These are phyloP conservation scores for Aldabrachelys gigantea DNA, from an alignment of 2,113 vertebrate species.

Conservation along the genomic window DNA sequence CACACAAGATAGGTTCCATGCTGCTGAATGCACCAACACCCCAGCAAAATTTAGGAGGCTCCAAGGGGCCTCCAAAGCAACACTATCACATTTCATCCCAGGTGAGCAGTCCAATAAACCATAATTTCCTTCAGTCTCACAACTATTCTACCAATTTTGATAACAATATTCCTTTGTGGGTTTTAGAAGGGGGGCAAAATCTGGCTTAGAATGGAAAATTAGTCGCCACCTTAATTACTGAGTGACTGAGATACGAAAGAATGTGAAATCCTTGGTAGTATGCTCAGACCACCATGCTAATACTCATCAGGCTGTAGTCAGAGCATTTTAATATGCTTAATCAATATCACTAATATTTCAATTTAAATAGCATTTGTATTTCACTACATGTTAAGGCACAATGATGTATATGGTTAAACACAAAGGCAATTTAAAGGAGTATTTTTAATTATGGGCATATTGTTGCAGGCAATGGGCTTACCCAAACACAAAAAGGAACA, in stretches of 20 bases:
- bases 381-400: background rate
- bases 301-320: background rate
- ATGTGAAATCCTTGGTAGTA: background rate
- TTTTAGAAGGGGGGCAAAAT: background rate
- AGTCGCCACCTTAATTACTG: background rate
- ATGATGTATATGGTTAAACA: background rate
- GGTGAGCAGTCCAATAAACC: background rate
- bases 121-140: background rate
- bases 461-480: background rate
- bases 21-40: background rate
- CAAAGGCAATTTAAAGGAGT: background rate
- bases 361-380: background rate
- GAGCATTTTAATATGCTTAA: background rate
- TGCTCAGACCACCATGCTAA: background rate
- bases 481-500: background rate
- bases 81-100: background rate
- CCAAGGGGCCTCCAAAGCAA: background rate
- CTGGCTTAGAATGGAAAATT: background rate
- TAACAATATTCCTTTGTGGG: background rate
- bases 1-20: background rate
- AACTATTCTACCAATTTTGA: background rate
- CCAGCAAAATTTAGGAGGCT: background rate
- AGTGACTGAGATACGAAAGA: background rate
- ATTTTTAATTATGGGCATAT: background rate
- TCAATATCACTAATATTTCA: background rate